Evolutionary conservation across 2,113 vertebrate genomes (phyloP).

Genomic region (Silurus meridionalis): DNA sequence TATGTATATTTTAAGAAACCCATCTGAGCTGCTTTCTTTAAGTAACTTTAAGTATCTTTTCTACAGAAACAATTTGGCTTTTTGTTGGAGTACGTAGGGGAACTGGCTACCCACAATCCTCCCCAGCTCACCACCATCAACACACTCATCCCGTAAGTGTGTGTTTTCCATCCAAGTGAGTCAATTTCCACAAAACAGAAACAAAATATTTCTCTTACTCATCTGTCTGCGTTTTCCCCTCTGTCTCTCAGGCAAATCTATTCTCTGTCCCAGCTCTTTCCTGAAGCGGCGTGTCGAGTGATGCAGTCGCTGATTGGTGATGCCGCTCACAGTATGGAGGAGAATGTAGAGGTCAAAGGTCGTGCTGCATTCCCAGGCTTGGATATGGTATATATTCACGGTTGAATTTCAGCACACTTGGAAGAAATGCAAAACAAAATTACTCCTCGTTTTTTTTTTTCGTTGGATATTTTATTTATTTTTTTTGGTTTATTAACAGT

Average conservation of each 20-base stretch:
- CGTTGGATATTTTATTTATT: no score
- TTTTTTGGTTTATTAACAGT: no score
- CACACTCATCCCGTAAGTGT: constrained; percentile 83
- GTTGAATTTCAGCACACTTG: no score
- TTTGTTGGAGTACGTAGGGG: constrained; percentile 86
- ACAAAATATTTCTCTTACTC: not conserved
- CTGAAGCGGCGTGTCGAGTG: constrained; percentile 74
- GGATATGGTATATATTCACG: constrained; percentile 75
- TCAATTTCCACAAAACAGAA: not conserved
- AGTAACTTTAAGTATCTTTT: constrained; percentile 12
- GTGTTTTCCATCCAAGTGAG: not conserved
- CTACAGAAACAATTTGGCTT: constrained; percentile 88
- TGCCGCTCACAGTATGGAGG: constrained; percentile 79
- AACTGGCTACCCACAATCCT: constrained; percentile 74
- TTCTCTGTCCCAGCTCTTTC: constrained; percentile 88
- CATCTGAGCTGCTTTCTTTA: not conserved
- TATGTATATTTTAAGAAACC: not conserved
- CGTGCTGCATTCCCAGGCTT: constrained; percentile 75
- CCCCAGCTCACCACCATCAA: constrained; percentile 81
- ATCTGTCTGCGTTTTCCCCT: not conserved
- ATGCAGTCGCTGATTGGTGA: constrained; percentile 79
- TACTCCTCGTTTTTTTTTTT: no score
- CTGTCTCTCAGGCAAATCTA: constrained; percentile 77
- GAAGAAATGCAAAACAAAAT: no score
- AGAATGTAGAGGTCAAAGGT: constrained; percentile 79